These are phyloP conservation scores for Drosophila birchii DNA, from an alignment of 2,888 invertebrate species.

Conservation along the genomic window DNA sequence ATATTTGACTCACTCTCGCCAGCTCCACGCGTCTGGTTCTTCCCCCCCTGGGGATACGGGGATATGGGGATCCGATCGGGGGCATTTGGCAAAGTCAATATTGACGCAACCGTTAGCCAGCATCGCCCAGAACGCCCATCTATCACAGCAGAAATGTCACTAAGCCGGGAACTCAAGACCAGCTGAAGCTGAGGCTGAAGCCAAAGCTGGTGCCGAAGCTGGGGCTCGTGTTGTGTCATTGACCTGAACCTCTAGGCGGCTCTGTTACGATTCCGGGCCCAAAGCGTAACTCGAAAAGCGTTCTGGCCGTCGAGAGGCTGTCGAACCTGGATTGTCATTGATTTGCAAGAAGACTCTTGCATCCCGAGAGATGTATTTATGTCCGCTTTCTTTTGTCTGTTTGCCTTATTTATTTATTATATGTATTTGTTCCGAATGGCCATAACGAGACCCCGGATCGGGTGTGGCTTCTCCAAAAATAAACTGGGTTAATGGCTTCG, in stretches of 20 bases:
- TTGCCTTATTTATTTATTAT: slow-evolving; percentile 28
- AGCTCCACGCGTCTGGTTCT: slow-evolving; percentile 8
- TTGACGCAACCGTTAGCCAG: slow-evolving; percentile 72
- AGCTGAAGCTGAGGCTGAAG: slow-evolving; percentile 4
- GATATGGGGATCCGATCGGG: slow-evolving; percentile 1
- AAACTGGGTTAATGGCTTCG: slow-evolving; percentile 73
- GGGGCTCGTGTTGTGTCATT: slow-evolving; percentile 50
- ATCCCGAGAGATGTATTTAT: slow-evolving; percentile 45
- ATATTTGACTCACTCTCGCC: slow-evolving; percentile 62
- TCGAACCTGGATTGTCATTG: slow-evolving; percentile 36
- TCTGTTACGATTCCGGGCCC: slow-evolving; percentile 46
- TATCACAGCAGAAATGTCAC: slow-evolving; percentile 53
- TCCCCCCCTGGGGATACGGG: neutral
- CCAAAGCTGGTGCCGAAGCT: slow-evolving; percentile 12
- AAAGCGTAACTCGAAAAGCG: slow-evolving; percentile 31
- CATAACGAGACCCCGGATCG: slow-evolving; percentile 50
- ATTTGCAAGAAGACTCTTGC: slow-evolving; percentile 66
- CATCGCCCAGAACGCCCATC: slow-evolving; percentile 55
- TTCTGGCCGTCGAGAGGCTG: slow-evolving; percentile 17
- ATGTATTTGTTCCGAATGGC: slow-evolving; percentile 8
- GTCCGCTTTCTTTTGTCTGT: slow-evolving; percentile 42
- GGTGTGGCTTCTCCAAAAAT: slow-evolving; percentile 64
- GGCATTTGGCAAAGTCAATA: slow-evolving; percentile 74
- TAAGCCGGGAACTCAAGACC: slow-evolving; percentile 34
- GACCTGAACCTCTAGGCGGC: slow-evolving; percentile 46